Base-by-base conservation (phyloP, 1,140 invertebrate genomes). In the Helicoverpa zea region DNA sequence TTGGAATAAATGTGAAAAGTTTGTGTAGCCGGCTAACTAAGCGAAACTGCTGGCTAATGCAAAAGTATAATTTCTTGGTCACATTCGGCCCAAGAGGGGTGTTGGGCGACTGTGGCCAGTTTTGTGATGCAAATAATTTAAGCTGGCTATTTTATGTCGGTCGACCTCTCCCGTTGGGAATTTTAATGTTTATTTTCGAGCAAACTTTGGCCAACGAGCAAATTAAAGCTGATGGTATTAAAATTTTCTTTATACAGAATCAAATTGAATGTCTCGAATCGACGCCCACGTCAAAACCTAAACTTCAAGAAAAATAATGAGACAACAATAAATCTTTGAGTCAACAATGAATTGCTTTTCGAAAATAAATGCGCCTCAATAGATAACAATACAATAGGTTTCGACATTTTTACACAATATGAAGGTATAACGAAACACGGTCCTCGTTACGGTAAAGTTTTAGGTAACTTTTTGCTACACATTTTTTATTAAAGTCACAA, bases 1-100 rank as follows among this genome's bases (percentile, higher is more conserved):
- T 43, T 10, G 63, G 81, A 80, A 86, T 88, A 84, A 88, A 88
- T 88, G 87, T 84, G 87, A 83, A 86, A 88, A 88, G 80, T 88
- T 88, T 76, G 16, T 63, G 72, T 75, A 49, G 54, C 9, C 58
- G 80, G 73, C 81, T 82, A 83, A 85, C 85, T 83, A 85, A 86
- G 80, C 83, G 86, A 79, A 84, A 84, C 82, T 83, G 84, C 58
- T 81, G 74, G 73, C 79, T 86, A 86, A 86, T 84, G 80, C 77
- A 81, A 84, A 86, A 86, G 86, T 83, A 84, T 84, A 85, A 85
- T 84, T 85, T 85, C 86, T 85, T 86, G 14, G 58, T 63, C 72
- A 54, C 66, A 83, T 73, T 83, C 35, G 79, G 58, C 29, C 64
- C 61, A 47, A 30, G 47, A 51, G 76, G 76, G 23, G 29, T 73